These are phyloP conservation scores for Zhuqinia jingwanae DNA, from an alignment of 2,888 invertebrate species.

Conservation along the genomic window DNA sequence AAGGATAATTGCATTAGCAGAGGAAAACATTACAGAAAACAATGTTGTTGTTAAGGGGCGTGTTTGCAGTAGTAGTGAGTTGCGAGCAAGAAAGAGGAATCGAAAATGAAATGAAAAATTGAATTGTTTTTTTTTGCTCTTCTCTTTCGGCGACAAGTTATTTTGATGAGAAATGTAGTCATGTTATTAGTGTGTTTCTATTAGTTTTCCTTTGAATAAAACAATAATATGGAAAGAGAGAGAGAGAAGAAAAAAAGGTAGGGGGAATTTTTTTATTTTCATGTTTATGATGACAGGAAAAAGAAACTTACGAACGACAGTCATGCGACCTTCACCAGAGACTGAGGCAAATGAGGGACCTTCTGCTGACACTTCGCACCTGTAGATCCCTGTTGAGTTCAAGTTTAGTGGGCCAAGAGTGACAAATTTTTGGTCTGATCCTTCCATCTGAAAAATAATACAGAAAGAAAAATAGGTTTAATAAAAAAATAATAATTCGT, in stretches of 20 bases:
- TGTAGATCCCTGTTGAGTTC: constrained; percentile 77
- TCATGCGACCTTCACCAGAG: constrained; percentile 89
- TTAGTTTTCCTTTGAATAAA: too few relatives aligned
- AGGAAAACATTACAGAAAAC: neutral
- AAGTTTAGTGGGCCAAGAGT: constrained; percentile 74
- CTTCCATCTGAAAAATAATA: constrained; percentile 74
- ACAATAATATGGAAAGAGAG: too few relatives aligned
- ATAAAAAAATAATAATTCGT: neutral
- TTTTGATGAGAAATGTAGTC: neutral
- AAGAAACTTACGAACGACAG: constrained; percentile 88
- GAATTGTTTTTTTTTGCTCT: neutral
- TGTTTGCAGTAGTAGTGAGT: neutral
- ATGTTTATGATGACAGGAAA: neutral
- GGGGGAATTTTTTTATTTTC: neutral
- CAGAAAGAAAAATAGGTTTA: neutral
- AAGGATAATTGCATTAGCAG: constrained; percentile 37
- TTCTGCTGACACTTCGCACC: constrained; percentile 85
- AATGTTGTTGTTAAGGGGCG: neutral
- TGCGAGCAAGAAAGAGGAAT: neutral
- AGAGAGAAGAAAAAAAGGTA: too few relatives aligned
- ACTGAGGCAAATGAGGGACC: constrained; percentile 89
- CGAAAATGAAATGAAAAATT: constrained; percentile 30
- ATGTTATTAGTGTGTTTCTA: neutral
- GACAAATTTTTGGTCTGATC: constrained; percentile 76
- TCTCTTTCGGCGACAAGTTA: too few relatives aligned